Base-by-base conservation (phyloP, 2,888 invertebrate genomes). In the Lymantria monacha region DNA sequence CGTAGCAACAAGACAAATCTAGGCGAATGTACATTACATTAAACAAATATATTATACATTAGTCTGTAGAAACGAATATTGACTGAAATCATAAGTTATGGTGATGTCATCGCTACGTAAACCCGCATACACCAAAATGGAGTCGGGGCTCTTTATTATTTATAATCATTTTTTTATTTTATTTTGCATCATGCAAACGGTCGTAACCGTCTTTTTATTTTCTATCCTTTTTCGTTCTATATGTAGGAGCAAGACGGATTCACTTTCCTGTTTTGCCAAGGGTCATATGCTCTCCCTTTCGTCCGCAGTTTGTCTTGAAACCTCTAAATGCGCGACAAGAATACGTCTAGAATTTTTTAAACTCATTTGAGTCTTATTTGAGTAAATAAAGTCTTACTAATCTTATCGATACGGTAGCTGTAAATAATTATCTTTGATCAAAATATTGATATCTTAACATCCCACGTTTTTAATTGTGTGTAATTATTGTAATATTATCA, bases 161-260 rank as follows among this genome's bases (percentile, higher is more conserved):
- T n/a, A n/a, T n/a, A n/a, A n/a, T n/a, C n/a, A n/a, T 58, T 73
- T 81, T 83, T 86, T 81, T 83, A 87, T 84, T 87, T 85, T 87
- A 83, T 87, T 87, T 87, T 85, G 79, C 80, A 78, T 79, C 73
- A 72, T 72, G 77, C 83, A 78, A 83, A 85, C 85, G 83, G 79
- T 74, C 72, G 69, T 79, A 88, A 88, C 88, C 87, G 88, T 85
- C 86, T 72, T 83, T 84, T 77, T 75, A 59, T 76, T 70, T 67
- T 64, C 75, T 60, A 76, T 87, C 88, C 83, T 74, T 80, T 69
- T 87, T 81, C 63, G 56, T 53, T 62, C 61, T 57, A 59, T 55
- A 51, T 30, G 49, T 47, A 38, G 57, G 74, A 76, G 65, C 55
- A 81, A 81, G 81, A 81, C 70, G 69, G 78, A 78, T 59, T 59